A percentile compares a stretch with the other conserved stretches of the same genome.
Conservation (phyloP, 2,797 vertebrate genomes). For the Ateles fusciceps region DNA sequence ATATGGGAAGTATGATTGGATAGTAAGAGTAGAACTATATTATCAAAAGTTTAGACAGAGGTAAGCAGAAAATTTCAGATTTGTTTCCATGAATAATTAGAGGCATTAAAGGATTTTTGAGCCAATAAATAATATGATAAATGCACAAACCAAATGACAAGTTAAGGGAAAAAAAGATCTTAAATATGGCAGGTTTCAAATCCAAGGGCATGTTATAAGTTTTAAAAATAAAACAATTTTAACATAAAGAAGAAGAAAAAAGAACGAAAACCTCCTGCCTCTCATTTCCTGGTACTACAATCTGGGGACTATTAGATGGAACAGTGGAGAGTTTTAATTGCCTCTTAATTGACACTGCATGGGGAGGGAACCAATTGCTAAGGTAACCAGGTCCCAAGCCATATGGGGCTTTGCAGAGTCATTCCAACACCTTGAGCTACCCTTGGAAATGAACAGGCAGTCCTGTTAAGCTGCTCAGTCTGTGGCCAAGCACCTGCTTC, state of each 20-base stretch:
- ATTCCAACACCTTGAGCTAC: constrained; percentile 61
- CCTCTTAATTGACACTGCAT: constrained; percentile 54
- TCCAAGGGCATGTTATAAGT: neutral
- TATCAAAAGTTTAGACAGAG: neutral
- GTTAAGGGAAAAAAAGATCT: neutral
- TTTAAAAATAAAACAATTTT: neutral
- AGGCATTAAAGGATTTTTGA: neutral
- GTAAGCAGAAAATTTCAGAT: neutral
- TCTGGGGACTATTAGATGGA: constrained; percentile 21
- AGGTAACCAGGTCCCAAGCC: constrained; percentile 61
- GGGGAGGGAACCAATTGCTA: constrained; percentile 28
- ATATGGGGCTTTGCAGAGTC: constrained; percentile 34
- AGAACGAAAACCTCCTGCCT: neutral
- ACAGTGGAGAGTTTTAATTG: constrained; percentile 67
- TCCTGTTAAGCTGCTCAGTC: neutral
- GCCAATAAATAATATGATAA: neutral
- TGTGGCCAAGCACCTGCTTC: neutral
- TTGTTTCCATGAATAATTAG: neutral
- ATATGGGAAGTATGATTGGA: neutral
- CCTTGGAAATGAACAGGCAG: constrained; percentile 40
- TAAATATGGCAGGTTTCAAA: neutral
- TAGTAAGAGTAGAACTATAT: neutral
- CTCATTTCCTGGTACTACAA: neutral
- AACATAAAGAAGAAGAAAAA: neutral
- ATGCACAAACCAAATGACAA: neutral